These are phyloP conservation scores for Agyllia agylla DNA, from an alignment of 2,888 invertebrate genomes.

Conservation along the genomic window DNA sequence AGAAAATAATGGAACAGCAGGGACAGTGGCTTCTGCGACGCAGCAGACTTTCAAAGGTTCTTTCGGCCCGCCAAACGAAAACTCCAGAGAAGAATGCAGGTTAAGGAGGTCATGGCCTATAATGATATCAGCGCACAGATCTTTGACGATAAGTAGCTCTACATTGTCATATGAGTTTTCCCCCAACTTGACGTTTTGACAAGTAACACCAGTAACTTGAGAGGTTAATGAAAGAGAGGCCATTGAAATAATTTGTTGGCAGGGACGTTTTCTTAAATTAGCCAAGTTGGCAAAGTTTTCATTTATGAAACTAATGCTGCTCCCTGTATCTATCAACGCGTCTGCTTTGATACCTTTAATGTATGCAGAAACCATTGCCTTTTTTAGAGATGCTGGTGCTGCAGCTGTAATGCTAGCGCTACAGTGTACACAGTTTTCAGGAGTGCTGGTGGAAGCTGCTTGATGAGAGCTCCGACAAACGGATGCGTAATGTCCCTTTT, in stretches of 20 bases:
- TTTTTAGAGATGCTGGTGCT: neutral
- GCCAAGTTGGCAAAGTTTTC: neutral
- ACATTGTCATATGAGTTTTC: neutral
- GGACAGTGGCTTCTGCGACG: neutral
- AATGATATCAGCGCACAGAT: neutral
- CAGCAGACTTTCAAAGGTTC: neutral
- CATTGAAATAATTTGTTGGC: neutral
- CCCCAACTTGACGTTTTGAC: neutral
- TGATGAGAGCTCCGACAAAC: neutral
- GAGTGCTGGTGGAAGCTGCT: neutral
- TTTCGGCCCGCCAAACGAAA: neutral
- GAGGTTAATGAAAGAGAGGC: neutral
- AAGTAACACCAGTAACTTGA: neutral
- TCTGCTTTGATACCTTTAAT: neutral
- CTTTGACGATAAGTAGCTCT: neutral
- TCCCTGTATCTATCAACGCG: neutral
- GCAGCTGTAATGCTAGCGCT: neutral
- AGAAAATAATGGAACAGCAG: neutral
- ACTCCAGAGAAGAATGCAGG: neutral
- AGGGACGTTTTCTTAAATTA: neutral
- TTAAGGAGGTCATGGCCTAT: neutral
- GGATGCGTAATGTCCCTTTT: neutral
- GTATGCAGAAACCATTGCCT: neutral
- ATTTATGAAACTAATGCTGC: slow-evolving; percentile 14
- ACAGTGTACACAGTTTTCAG: neutral